Conservation (phyloP, 2,113 vertebrate species). For the Haemorhous mexicanus region DNA sequence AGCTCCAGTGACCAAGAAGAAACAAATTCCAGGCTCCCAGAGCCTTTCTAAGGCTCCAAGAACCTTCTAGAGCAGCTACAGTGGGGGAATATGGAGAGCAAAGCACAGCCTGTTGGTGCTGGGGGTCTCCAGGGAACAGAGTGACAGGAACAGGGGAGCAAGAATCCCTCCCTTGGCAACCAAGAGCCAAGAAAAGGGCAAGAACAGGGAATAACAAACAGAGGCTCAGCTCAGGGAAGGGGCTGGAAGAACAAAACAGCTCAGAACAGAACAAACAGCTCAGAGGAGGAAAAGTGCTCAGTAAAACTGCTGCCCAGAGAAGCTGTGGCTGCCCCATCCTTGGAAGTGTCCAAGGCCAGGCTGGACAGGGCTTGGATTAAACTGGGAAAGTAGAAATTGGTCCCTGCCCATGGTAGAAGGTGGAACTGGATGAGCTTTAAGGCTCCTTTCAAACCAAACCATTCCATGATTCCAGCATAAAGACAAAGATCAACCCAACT, state of each 20-base stretch:
- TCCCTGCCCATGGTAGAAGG: not conserved
- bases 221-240: not conserved
- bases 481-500: not conserved
- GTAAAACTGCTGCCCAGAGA: not conserved
- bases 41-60: not conserved
- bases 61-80: not conserved
- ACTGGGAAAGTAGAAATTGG: not conserved
- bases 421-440: not conserved
- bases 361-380: not conserved
- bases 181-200: not conserved
- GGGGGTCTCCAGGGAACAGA: not conserved
- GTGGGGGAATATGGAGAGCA: accelerated
- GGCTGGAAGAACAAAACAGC: accelerated
- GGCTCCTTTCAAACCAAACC: not conserved
- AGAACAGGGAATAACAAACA: not conserved
- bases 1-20: not conserved
- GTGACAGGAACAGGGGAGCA: not conserved
- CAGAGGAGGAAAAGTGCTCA: not conserved
- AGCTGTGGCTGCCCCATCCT: not conserved
- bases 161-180: not conserved
- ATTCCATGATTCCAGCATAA: not conserved
- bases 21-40: not conserved
- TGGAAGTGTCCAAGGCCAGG: not conserved
- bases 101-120: not conserved
- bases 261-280: not conserved